These are phyloP conservation scores for Arenaria interpres DNA, from an alignment of 2,113 vertebrate species.

Conservation along the genomic window DNA sequence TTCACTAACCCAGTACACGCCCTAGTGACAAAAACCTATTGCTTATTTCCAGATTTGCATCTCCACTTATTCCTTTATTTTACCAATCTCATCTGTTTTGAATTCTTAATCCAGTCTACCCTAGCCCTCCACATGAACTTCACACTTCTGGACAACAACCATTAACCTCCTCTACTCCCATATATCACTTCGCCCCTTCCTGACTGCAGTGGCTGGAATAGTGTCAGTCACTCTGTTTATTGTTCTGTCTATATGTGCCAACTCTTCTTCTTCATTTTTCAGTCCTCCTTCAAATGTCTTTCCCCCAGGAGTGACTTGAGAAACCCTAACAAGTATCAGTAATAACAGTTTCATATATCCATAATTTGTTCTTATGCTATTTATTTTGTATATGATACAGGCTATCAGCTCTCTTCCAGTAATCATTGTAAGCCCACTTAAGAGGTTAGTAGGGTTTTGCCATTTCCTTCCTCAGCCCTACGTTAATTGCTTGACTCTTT, in stretches of 20 bases:
- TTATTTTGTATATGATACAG: not conserved
- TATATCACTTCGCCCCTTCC: not conserved
- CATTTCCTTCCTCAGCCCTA: not conserved
- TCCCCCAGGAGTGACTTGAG: not conserved
- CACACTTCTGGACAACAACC: not conserved
- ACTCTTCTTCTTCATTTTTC: not conserved
- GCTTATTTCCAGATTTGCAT: not conserved
- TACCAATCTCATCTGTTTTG: not conserved
- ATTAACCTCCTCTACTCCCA: not conserved
- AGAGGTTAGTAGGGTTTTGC: not conserved
- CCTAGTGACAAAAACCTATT: not conserved
- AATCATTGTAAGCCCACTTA: not conserved
- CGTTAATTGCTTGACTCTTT: not conserved
- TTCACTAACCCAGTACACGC: not conserved
- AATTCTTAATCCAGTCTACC: not conserved
- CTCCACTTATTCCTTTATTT: not conserved
- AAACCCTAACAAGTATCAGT: not conserved
- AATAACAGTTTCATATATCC: not conserved
- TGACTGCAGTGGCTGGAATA: not conserved
- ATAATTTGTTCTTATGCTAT: not conserved
- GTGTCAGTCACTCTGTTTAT: not conserved
- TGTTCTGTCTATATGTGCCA: not conserved
- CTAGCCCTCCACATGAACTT: not conserved
- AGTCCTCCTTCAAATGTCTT: not conserved
- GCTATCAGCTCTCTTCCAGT: not conserved